phyloP scores from a whole-genome alignment of 2,888 invertebrate species.

The Frankliniella intonsa region DNA sequence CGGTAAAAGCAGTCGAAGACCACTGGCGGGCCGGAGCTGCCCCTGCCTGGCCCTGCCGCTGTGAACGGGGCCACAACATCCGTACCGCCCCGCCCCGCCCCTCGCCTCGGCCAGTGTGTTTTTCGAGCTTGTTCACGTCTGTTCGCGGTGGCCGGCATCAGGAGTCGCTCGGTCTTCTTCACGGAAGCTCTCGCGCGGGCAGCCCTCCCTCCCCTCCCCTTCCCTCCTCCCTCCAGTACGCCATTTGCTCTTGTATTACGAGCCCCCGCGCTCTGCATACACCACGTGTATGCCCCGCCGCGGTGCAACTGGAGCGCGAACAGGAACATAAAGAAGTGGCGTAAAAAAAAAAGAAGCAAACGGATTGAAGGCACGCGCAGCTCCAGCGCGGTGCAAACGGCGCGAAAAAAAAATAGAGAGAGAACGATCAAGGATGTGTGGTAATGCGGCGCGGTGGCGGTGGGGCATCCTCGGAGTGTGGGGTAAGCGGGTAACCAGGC shows the following conservation, averaged over 20 bases:
- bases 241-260: neutral
- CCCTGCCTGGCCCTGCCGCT: too few relatives aligned
- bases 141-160: neutral
- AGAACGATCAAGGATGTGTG: too few relatives aligned
- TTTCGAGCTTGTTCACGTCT: constrained; percentile 6
- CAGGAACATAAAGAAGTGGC: neutral
- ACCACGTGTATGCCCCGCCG: neutral
- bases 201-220: too few relatives aligned
- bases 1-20: too few relatives aligned
- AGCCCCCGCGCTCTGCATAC: neutral
- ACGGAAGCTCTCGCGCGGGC: too few relatives aligned
- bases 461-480: too few relatives aligned
- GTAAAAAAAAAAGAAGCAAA: neutral
- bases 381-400: neutral
- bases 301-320: neutral
- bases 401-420: too few relatives aligned
- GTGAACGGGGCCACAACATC: constrained; percentile 10
- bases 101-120: neutral
- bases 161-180: neutral
- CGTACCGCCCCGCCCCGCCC: neutral
- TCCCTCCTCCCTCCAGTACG: too few relatives aligned
- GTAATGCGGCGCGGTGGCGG: too few relatives aligned
- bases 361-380: neutral
- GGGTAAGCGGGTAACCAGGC: too few relatives aligned
- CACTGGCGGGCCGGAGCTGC: too few relatives aligned